These are phyloP conservation scores for Hydroisotoma schaefferi DNA, from an alignment of 2,888 invertebrate species.

Conservation along the genomic window DNA sequence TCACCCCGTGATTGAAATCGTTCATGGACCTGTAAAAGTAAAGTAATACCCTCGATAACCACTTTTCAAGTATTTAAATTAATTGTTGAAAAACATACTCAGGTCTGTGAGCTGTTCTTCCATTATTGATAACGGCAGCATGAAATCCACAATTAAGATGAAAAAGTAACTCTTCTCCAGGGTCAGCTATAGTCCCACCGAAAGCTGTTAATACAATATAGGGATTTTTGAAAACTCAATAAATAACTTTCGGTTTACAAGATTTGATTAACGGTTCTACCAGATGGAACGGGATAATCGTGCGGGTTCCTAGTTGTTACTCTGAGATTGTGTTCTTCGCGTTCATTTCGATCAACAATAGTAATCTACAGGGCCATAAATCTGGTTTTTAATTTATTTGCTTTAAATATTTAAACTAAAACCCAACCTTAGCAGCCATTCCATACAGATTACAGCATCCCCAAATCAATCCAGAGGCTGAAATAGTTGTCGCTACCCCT, in stretches of 20 bases:
- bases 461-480: slow-evolving; percentile 76
- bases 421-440: slow-evolving; percentile 75
- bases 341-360: slow-evolving; percentile 76
- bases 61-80: background rate
- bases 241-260: background rate
- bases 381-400: background rate
- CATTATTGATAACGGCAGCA: slow-evolving; percentile 85
- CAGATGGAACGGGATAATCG: slow-evolving; percentile 14
- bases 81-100: slow-evolving; percentile 59
- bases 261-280: background rate
- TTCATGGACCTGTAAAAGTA: slow-evolving; percentile 68
- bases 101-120: slow-evolving; percentile 85
- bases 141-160: slow-evolving; percentile 89
- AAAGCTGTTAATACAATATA: background rate
- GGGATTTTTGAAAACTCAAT: background rate
- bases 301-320: slow-evolving; percentile 43
- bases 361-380: too few species aligned
- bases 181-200: slow-evolving; percentile 40
- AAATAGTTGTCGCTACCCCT: slow-evolving; percentile 65
- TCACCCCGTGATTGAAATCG: slow-evolving; percentile 84
- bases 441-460: slow-evolving; percentile 93
- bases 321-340: slow-evolving; percentile 69
- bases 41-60: too few species aligned
- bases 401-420: background rate
- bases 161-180: slow-evolving; percentile 70